Evolutionary conservation across 2,888 invertebrate genomes (phyloP).

Genomic region (Ectemnius cavifrons): DNA sequence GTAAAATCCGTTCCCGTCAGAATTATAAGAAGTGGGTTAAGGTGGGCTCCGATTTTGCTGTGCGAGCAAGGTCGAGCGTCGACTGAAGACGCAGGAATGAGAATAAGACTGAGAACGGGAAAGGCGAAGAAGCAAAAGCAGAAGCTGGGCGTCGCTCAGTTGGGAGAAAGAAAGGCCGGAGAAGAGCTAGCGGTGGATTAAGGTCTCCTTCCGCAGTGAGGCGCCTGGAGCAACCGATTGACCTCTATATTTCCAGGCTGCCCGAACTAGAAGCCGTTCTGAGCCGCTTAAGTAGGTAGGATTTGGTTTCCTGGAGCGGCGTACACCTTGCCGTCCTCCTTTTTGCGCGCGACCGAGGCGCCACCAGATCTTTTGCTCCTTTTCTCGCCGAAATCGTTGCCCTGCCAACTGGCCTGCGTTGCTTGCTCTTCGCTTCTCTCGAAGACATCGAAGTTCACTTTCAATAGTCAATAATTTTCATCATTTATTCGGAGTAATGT

Average conservation of each 20-base stretch:
- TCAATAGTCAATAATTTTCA: too few species aligned
- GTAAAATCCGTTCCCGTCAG: constrained; percentile 14
- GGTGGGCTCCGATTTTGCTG: neutral
- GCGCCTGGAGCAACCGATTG: constrained; percentile 63
- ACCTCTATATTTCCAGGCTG: constrained; percentile 64
- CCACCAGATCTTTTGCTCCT: constrained; percentile 47
- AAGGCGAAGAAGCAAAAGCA: neutral
- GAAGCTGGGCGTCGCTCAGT: neutral
- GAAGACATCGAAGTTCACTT: too few species aligned
- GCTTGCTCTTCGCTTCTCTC: neutral
- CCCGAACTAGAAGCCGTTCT: constrained; percentile 51
- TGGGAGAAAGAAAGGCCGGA: neutral
- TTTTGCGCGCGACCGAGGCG: constrained; percentile 43
- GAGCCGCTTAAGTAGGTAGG: constrained; percentile 64
- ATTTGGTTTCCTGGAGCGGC: constrained; percentile 57
- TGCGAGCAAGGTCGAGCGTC: constrained; percentile 5
- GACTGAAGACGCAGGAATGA: constrained; percentile 3
- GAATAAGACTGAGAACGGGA: neutral
- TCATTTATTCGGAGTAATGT: too few species aligned
- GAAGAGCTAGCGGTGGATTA: constrained; percentile 60
- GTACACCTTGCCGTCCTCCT: constrained; percentile 30
- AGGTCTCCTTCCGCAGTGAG: constrained; percentile 59
- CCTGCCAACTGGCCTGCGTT: too few species aligned
- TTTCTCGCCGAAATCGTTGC: constrained; percentile 30
- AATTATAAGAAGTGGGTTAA: constrained; percentile 11